phyloP scores from a whole-genome alignment of 35 echinoderm and acorn worm genomes.

The Hemicentrotus pulcherrimus region DNA sequence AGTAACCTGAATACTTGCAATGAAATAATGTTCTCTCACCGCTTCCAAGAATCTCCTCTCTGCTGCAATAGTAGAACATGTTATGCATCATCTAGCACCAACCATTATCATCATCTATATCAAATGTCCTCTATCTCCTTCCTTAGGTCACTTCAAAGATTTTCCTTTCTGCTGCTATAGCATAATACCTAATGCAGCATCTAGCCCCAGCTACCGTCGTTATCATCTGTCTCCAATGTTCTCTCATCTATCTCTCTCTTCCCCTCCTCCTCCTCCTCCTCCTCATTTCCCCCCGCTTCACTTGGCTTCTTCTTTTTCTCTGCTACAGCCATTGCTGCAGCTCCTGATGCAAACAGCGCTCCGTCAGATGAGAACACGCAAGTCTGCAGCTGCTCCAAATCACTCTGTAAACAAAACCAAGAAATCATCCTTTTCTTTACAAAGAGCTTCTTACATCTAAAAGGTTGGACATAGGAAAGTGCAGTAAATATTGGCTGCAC shows the following conservation, averaged over 20 bases:
- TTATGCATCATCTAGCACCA: no score
- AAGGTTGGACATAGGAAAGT: no score
- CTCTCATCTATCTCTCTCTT: background rate
- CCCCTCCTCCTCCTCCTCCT: background rate
- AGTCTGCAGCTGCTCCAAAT: slow-evolving; percentile 59
- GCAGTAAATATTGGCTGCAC: no score
- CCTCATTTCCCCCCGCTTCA: background rate
- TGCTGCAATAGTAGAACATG: no score
- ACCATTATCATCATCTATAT: background rate
- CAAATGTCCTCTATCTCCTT: background rate
- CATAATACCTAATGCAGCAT: background rate
- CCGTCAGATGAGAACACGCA: slow-evolving; percentile 67
- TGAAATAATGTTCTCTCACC: no score
- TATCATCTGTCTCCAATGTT: background rate
- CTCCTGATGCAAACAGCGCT: slow-evolving; percentile 57
- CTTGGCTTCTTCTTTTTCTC: background rate
- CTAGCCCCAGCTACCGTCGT: background rate
- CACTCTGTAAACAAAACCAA: slow-evolving; percentile 26
- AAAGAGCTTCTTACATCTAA: no score
- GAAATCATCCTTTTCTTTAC: no score
- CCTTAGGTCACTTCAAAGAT: background rate
- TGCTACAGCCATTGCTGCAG: slow-evolving; percentile 20
- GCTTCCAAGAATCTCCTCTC: no score
- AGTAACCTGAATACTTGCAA: no score
- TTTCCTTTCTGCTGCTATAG: background rate